Conservation (phyloP, 2,797 vertebrate genomes). For the Etheostoma nigrum region DNA sequence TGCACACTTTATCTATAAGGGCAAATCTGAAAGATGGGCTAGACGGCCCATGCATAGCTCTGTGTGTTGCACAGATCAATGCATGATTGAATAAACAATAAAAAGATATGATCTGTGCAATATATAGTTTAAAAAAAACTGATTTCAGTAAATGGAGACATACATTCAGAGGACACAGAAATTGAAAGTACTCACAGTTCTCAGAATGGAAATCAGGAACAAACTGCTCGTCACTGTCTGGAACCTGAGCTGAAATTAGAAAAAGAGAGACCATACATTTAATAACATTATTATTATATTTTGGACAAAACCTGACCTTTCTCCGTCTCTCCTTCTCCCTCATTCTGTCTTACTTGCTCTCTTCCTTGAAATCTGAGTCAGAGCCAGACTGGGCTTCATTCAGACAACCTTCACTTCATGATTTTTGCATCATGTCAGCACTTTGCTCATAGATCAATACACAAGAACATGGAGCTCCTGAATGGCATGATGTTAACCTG, state of each 20-base stretch:
- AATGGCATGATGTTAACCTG: conserved; percentile 7
- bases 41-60: conserved; percentile 3
- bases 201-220: conserved; percentile 98
- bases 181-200: conserved; percentile 91
- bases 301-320: conserved; percentile 29
- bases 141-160: background rate
- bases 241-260: conserved; percentile 93
- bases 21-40: background rate
- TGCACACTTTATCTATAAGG: conserved; percentile 8
- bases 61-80: background rate
- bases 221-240: conserved; percentile 97
- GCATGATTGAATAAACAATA: background rate
- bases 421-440: conserved; percentile 61
- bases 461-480: conserved; percentile 16
- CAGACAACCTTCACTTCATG: conserved; percentile 67
- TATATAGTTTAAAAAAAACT: background rate
- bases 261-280: conserved; percentile 25
- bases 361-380: conserved; percentile 65
- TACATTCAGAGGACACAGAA: background rate
- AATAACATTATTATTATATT: conserved; percentile 30
- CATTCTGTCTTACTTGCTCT: conserved; percentile 24
- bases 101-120: background rate
- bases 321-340: background rate
- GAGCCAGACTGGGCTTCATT: conserved; percentile 35
- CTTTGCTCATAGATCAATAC: conserved; percentile 69